Evolutionary conservation across 2,888 invertebrate species (phyloP).

Genomic region (Ennomos quercinarius): DNA sequence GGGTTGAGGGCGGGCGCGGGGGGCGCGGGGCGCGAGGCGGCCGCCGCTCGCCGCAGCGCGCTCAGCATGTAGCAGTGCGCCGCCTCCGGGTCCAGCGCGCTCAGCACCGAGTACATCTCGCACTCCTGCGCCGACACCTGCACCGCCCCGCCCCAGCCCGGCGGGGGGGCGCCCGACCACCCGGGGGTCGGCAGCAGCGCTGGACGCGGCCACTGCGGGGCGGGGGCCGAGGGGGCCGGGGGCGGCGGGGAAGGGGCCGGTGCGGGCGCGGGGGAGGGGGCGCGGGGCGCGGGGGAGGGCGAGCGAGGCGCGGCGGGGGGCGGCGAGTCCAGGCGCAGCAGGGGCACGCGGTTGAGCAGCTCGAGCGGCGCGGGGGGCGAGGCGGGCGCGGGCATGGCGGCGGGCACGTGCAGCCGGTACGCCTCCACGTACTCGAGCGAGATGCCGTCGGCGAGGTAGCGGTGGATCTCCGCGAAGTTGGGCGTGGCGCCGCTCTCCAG

Average conservation of each 20-base stretch:
- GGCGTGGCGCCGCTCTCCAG: constrained; percentile 79
- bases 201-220: neutral
- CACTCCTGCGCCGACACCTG: constrained; percentile 56
- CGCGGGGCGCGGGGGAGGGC: constrained; percentile 8
- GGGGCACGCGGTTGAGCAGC: too few species aligned
- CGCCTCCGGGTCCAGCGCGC: constrained; percentile 52
- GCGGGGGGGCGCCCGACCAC: neutral
- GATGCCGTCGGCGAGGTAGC: constrained; percentile 74
- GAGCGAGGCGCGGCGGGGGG: constrained; percentile 10
- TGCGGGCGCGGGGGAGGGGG: constrained; percentile 1
- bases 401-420: constrained; percentile 72
- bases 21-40: constrained; percentile 19
- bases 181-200: neutral
- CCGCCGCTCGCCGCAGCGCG: constrained; percentile 50
- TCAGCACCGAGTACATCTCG: constrained; percentile 57
- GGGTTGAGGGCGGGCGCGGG: constrained; percentile 22
- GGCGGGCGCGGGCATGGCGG: constrained; percentile 41
- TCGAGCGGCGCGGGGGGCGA: constrained; percentile 11
- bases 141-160: constrained; percentile 33
- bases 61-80: constrained; percentile 65
- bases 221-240: neutral
- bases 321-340: neutral
- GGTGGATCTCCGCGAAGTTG: constrained; percentile 69
- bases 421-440: constrained; percentile 71
- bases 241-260: neutral